Evolutionary conservation across 2,888 invertebrate genomes (phyloP).

Genomic region (Aleiodes leptofemur): DNA sequence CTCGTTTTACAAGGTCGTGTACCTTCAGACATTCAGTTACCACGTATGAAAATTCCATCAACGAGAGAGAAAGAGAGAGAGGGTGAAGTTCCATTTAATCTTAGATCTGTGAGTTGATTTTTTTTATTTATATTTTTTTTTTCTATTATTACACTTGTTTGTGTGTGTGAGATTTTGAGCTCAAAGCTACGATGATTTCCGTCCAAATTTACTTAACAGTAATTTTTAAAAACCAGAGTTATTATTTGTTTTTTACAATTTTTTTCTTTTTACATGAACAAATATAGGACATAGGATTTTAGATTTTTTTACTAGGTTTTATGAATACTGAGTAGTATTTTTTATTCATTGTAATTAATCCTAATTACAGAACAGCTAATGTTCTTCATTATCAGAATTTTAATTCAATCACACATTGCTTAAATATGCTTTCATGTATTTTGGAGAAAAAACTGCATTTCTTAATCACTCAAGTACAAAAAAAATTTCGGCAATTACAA

Average conservation of each 20-base stretch:
- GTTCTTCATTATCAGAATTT: background rate
- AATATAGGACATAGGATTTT: constrained; percentile 31
- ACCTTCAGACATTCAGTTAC: constrained; percentile 42
- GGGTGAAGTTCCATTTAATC: constrained; percentile 23
- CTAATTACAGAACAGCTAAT: constrained; percentile 1
- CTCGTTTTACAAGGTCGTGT: constrained; percentile 42
- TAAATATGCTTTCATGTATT: constrained; percentile 14
- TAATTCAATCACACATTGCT: constrained; percentile 8
- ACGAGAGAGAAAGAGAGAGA: constrained; percentile 19
- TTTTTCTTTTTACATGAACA: constrained; percentile 34
- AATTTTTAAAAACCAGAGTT: constrained; percentile 16
- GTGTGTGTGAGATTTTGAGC: constrained; percentile 24
- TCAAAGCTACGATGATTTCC: constrained; percentile 48
- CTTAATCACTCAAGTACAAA: constrained; percentile 44
- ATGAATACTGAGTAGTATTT: constrained; percentile 30
- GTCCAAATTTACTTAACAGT: constrained; percentile 49
- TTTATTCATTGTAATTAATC: constrained; percentile 4
- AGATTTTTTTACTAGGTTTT: constrained; percentile 42
- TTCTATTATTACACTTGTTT: background rate
- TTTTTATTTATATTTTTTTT: constrained; percentile 19
- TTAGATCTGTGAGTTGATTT: constrained; percentile 27
- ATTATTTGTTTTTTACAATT: constrained; percentile 33
- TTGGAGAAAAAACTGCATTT: background rate
- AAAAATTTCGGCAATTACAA: constrained; percentile 1
- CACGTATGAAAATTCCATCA: constrained; percentile 30